Conservation (phyloP, 2,113 vertebrate species). For the Ochotona princeps region DNA sequence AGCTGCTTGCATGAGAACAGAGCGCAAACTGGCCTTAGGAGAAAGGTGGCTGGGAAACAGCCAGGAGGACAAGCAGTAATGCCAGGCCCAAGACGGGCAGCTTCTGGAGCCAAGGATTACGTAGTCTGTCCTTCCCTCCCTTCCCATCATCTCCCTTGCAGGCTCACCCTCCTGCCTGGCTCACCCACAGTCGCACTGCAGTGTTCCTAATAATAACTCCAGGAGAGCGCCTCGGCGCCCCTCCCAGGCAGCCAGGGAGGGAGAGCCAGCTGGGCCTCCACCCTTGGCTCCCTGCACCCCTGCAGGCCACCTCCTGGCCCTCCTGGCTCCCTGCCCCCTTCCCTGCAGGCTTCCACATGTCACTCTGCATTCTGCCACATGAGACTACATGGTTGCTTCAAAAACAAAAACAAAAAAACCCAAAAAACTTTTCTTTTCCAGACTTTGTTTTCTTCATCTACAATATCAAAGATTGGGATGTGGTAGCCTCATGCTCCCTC, state of each 20-base stretch:
- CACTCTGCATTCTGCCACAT: background rate
- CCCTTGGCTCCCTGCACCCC: background rate
- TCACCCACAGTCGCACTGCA: constrained; percentile 85
- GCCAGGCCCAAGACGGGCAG: background rate
- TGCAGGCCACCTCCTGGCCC: background rate
- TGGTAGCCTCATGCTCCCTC: background rate
- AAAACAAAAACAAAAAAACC: background rate
- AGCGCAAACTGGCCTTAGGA: background rate
- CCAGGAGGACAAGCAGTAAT: background rate
- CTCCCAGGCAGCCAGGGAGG: background rate
- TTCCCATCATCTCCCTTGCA: background rate
- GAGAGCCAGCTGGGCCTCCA: background rate
- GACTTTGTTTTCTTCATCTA: background rate
- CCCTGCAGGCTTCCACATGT: background rate
- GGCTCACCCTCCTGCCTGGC: constrained; percentile 2
- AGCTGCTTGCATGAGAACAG: constrained; percentile 6
- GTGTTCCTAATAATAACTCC: constrained; percentile 87
- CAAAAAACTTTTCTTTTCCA: background rate
- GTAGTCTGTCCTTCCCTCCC: background rate
- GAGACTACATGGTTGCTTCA: background rate
- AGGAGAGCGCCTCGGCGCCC: constrained; percentile 64
- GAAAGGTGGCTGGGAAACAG: background rate
- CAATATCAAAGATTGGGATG: background rate
- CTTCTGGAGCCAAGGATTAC: background rate
- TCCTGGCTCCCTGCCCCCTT: background rate